Evolutionary conservation across 2,797 vertebrate species (phyloP), one percentile per base, ranked within the genome.

Genomic region (Heliangelus exortis): DNA sequence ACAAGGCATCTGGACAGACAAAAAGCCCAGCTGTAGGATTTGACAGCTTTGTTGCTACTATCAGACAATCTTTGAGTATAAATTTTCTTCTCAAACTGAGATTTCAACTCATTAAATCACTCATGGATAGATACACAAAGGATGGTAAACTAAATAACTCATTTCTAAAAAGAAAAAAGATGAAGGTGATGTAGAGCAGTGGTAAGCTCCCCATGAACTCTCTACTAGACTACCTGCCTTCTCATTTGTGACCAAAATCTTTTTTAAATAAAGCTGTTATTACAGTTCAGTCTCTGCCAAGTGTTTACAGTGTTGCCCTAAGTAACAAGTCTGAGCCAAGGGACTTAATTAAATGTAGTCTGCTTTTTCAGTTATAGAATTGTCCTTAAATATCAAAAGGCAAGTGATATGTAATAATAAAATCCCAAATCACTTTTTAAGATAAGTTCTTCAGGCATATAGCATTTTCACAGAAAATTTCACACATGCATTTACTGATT

Each of bases 301-400:
- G 84, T 91, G 79, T 94, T 96, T 95, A 96, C 51, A 69, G 82
- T 8, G 85, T 94, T 96, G 94, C 93, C 84, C 76, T 79, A 77
- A 95, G 92, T 92, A 96, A 95, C 92, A 80, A 91, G 66, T 41
- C 86, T 68, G 91, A 95, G 91, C 84, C 84, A 91, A 89, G 91
- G 91, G 94, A 94, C 83, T 94, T 96, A 95, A 96, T 96, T 92
- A 96, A 96, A 94, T 33, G 74, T 61, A 95, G 93, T 85, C 85
- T 86, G 94, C 92, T 96, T 94, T 95, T 95, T 94, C 63, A 67
- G 93, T 95, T 82, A 57, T 28, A 65, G 88, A 57, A 90, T 33
- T 63, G 83, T 81, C 71, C 69, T 96, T 93, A 93, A 93, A 94
- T 63, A 82, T 93, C 92, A 96, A 94, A 96, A 92, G 67, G 62